These are phyloP conservation scores for Podarcis raffonei DNA, from an alignment of 2,113 vertebrate genomes.

Conservation along the genomic window DNA sequence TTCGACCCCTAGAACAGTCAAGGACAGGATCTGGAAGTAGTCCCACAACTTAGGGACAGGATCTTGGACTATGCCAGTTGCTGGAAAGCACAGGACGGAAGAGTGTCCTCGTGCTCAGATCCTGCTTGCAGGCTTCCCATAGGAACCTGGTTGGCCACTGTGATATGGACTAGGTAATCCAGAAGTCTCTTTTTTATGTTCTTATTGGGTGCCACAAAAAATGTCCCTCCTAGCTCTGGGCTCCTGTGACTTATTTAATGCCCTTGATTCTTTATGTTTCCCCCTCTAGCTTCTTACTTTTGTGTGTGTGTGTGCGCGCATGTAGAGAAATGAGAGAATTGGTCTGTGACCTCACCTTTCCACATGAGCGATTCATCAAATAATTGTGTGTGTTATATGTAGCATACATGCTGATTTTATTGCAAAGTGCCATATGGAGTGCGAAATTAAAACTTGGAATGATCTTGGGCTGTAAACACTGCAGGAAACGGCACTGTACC, in stretches of 20 bases:
- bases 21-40: not conserved
- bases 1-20: not conserved
- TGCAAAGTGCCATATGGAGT: not conserved
- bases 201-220: not conserved
- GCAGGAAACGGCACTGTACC: not conserved
- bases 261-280: not conserved
- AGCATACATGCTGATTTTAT: conserved; percentile 12
- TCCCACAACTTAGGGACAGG: too few species aligned
- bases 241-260: not conserved
- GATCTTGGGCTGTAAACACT: conserved; percentile 22
- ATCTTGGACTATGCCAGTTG: not conserved
- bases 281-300: not conserved
- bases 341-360: conserved; percentile 15
- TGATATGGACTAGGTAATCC: too few species aligned
- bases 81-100: too few species aligned
- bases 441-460: not conserved
- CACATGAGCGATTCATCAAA: not conserved
- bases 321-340: conserved; percentile 11
- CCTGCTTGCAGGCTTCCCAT: too few species aligned
- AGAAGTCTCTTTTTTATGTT: too few species aligned
- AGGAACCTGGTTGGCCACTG: too few species aligned
- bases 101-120: too few species aligned
- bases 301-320: not conserved
- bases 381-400: not conserved
- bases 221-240: not conserved